A percentile compares a stretch with the other conserved stretches of the same genome.
Conservation (phyloP, 1,140 invertebrate species). For the Bradysia coprophila region DNA sequence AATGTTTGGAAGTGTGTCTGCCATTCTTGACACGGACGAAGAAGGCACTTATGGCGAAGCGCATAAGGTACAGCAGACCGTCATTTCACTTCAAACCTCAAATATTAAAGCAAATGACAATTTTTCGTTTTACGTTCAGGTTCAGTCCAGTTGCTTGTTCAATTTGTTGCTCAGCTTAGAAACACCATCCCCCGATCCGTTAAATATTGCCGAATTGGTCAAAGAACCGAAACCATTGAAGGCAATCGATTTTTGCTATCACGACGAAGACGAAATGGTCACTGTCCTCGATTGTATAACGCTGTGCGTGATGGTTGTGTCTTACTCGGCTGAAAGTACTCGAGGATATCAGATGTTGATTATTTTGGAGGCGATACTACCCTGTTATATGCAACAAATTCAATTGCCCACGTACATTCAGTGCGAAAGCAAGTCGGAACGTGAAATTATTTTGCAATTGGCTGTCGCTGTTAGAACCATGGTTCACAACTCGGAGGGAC, state of each 20-base stretch:
- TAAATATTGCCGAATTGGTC: constrained; percentile 90
- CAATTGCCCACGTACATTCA: constrained; percentile 73
- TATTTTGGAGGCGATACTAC: constrained; percentile 89
- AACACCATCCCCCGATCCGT: constrained; percentile 79
- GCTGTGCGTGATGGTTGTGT: constrained; percentile 91
- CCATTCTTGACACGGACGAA: constrained; percentile 87
- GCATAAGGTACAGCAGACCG: constrained; percentile 80
- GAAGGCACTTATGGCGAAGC: constrained; percentile 70
- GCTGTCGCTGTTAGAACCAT: constrained; percentile 90
- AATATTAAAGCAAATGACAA: no score
- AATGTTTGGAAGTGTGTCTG: constrained; percentile 96
- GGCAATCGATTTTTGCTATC: constrained; percentile 94
- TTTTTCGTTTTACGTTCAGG: no score
- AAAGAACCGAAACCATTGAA: constrained; percentile 91
- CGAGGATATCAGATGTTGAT: constrained; percentile 97
- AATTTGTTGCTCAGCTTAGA: constrained; percentile 82
- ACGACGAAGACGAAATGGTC: constrained; percentile 89
- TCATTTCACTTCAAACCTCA: no score
- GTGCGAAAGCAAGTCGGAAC: constrained; percentile 66
- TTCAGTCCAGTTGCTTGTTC: constrained; percentile 78
- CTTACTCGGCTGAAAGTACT: constrained; percentile 89
- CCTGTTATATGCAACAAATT: constrained; percentile 86
- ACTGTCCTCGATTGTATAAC: constrained; percentile 87
- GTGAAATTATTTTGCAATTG: constrained; percentile 87
- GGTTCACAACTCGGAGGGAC: constrained; percentile 87